These are phyloP conservation scores for Ctenomys sociabilis DNA, from an alignment of 2,113 vertebrate genomes.

Conservation along the genomic window DNA sequence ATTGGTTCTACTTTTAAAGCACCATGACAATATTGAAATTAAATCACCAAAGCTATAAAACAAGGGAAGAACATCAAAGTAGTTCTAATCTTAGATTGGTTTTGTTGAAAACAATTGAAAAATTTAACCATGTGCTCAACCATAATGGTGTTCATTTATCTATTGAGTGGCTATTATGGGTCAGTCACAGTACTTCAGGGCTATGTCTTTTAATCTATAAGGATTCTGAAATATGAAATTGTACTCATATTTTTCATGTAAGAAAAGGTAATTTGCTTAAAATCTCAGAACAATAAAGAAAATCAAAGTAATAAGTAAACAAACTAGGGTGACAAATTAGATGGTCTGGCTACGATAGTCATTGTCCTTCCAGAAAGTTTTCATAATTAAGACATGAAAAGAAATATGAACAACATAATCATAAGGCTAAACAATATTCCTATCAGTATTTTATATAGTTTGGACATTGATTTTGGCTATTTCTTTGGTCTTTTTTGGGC, in stretches of 20 bases:
- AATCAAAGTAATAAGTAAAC: slow-evolving; percentile 16
- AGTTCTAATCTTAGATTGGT: slow-evolving; percentile 36
- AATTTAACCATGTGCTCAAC: neutral
- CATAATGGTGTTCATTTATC: neutral
- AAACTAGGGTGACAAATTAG: neutral
- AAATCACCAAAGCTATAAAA: slow-evolving; percentile 57
- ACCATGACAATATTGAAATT: slow-evolving; percentile 57
- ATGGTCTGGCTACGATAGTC: neutral
- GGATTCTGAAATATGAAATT: neutral
- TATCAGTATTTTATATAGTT: neutral
- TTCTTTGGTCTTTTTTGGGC: neutral
- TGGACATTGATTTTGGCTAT: neutral
- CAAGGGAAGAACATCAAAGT: slow-evolving; percentile 37
- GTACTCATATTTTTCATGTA: neutral
- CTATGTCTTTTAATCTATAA: slow-evolving; percentile 21
- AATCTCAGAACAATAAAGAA: slow-evolving; percentile 18
- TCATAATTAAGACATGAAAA: slow-evolving; percentile 56
- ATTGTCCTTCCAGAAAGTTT: neutral
- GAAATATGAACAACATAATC: slow-evolving; percentile 31
- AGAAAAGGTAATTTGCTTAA: slow-evolving; percentile 52
- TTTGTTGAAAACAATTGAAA: slow-evolving; percentile 55
- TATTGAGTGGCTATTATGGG: neutral
- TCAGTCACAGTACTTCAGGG: neutral
- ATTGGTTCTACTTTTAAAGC: slow-evolving; percentile 70
- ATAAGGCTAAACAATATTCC: neutral